Base-by-base conservation (phyloP, 2,888 invertebrate genomes). In the Amphipoea lucens region DNA sequence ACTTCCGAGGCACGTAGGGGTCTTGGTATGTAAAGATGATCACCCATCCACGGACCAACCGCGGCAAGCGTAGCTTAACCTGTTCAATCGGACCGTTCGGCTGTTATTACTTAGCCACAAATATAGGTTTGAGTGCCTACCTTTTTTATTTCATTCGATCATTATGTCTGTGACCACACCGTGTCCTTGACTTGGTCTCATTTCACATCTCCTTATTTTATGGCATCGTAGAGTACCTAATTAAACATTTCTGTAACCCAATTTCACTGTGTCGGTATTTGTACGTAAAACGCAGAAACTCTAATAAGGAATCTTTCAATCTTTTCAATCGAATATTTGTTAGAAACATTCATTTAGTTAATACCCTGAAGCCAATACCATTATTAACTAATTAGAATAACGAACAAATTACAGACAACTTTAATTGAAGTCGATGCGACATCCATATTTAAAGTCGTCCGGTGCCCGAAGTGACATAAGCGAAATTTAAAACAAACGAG, bases 401-500 rank as follows among this genome's bases (percentile, higher is more conserved):
- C 14, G 36, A 67, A 81, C 45, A 68, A 84, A 81, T 81, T 71
- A 86, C 51, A 48, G 29, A 60, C 12, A 65, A 83, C 54, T 76
- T 73, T 62, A 70, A 82, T 74, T 54, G 57, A 86, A 86, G 87
- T 67, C 67, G 40, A 83, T 63, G 67, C 74, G 87, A 78, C 87
- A 87, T 87, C 65, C 74, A 72, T 72, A 77, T 72, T 70, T 45
- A 87, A 73, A 76, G 57, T 76, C 74, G 45, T 77, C 68, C 68
- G 20, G 60, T 77, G 42, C 82, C 72, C 51, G 51, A 72, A 80
- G 71, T 77, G 65, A 88, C 76, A 79, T 75, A 88, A 88, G 85
- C 78, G 57, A 78, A 87, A 87, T 88, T 85, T 79, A 75, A 84
- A 86, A 85, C 74, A 84, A 86, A 85, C 74, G 73, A 36, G 42